Evolutionary conservation across 2,797 vertebrate species (phyloP).

Genomic region (Aythya fuligula): DNA sequence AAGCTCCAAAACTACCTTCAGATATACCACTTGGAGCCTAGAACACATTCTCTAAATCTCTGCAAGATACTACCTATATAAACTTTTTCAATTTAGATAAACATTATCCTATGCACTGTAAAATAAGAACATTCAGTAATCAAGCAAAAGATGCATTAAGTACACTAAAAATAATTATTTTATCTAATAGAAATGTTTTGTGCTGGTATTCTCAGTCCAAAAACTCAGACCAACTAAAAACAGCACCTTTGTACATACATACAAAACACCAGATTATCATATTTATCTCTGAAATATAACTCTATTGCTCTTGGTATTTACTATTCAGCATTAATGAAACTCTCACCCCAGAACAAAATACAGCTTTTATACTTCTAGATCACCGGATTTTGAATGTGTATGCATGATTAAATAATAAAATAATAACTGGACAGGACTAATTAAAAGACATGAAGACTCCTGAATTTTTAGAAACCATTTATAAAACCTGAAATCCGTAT

Average conservation of each 20-base stretch:
- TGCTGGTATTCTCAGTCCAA: not conserved
- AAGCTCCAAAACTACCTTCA: not conserved
- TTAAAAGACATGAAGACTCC: not conserved
- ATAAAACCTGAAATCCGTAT: not conserved
- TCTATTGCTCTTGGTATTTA: not conserved
- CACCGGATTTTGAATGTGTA: not conserved
- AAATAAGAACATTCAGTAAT: not conserved
- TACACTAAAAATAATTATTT: not conserved
- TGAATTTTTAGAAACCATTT: not conserved
- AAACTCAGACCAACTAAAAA: not conserved
- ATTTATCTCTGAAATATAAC: not conserved
- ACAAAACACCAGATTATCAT: not conserved
- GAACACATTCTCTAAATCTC: not conserved
- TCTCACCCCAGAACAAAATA: not conserved
- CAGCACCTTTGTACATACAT: not conserved
- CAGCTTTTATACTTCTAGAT: not conserved
- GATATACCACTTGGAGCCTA: not conserved
- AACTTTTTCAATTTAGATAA: not conserved
- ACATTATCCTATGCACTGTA: not conserved
- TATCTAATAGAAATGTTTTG: not conserved
- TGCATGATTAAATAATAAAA: not conserved
- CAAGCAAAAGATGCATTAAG: not conserved
- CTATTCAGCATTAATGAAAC: not conserved
- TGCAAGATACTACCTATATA: not conserved
- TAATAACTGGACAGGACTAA: not conserved